Evolutionary conservation across 2,888 invertebrate species (phyloP).

Genomic region (Thecophora atra): DNA sequence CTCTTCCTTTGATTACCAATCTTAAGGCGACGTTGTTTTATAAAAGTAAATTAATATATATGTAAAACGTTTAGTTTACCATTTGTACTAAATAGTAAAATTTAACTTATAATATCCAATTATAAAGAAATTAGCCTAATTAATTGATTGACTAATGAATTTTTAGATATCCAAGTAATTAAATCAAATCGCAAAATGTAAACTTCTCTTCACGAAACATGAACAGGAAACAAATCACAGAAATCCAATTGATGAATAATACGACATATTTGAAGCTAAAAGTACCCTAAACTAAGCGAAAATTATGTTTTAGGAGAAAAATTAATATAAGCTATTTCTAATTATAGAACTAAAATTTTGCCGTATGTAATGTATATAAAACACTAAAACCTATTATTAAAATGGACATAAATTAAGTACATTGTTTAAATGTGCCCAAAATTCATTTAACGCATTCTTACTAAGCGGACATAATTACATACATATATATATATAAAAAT

Average conservation of each 20-base stretch:
- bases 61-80: slow-evolving; percentile 40
- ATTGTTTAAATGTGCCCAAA: slow-evolving; percentile 1
- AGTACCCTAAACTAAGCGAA: slow-evolving; percentile 6
- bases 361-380: slow-evolving; percentile 27
- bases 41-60: slow-evolving; percentile 31
- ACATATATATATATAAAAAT: not conserved
- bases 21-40: slow-evolving; percentile 34
- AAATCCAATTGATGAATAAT: not conserved
- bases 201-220: slow-evolving; percentile 18
- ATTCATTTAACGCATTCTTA: slow-evolving; percentile 14
- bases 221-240: too few species aligned
- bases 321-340: slow-evolving; percentile 5
- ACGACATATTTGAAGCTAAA: not conserved
- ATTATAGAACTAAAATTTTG: slow-evolving; percentile 25
- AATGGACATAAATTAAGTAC: not conserved
- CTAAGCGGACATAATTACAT: slow-evolving; percentile 22
- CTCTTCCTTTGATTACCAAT: slow-evolving; percentile 51
- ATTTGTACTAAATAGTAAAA: not conserved
- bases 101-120: slow-evolving; percentile 7
- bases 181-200: slow-evolving; percentile 23
- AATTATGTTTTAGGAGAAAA: slow-evolving; percentile 11
- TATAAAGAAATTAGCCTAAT: slow-evolving; percentile 14
- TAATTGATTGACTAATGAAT: slow-evolving; percentile 19
- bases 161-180: slow-evolving; percentile 24
- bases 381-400: slow-evolving; percentile 5